Percentiles rank a stretch among this genome's conserved stretches.
Evolutionary conservation across 2,888 invertebrate species (phyloP).

Genomic region (Nemurella pictetii): DNA sequence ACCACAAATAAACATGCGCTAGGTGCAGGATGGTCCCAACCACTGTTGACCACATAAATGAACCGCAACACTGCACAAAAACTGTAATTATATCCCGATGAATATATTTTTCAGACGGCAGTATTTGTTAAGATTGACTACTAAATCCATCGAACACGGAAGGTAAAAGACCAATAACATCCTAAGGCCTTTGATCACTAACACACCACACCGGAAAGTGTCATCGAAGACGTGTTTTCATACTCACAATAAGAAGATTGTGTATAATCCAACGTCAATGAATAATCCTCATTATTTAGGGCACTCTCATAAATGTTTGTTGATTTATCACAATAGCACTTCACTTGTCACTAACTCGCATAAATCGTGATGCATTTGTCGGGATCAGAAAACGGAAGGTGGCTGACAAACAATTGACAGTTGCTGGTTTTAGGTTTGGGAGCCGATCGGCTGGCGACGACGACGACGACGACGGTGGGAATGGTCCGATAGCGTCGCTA

Average conservation of each 20-base stretch:
- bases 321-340: conserved; percentile 15
- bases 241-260: conserved; percentile 17
- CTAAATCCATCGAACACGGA: neutral
- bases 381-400: neutral
- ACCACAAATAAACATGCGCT: too few relatives aligned
- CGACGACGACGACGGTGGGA: conserved; percentile 25
- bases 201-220: neutral
- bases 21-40: too few relatives aligned
- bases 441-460: neutral
- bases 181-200: neutral
- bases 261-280: conserved; percentile 14
- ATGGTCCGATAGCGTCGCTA: conserved; percentile 12
- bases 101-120: too few relatives aligned
- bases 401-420: neutral
- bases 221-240: neutral
- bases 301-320: neutral
- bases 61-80: too few relatives aligned
- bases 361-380: conserved; percentile 10
- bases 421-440: neutral
- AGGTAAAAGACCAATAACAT: neutral
- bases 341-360: conserved; percentile 5
- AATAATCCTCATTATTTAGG: conserved; percentile 17
- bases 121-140: too few relatives aligned
- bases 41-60: too few relatives aligned
- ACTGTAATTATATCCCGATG: too few relatives aligned